Conservation (phyloP, 2,113 vertebrate genomes). For the Ceyx cyanopectus region DNA sequence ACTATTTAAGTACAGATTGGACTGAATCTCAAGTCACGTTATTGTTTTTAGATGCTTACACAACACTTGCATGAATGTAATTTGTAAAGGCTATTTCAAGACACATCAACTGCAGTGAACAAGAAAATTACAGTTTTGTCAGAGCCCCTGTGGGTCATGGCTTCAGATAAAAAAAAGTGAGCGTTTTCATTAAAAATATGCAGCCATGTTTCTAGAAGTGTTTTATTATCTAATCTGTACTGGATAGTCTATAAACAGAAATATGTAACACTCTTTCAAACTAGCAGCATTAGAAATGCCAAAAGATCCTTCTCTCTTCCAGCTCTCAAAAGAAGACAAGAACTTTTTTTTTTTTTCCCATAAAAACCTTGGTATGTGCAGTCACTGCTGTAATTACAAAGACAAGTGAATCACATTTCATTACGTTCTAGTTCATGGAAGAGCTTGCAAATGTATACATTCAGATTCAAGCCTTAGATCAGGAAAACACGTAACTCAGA, state of each 20-base stretch:
- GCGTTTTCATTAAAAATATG: background rate
- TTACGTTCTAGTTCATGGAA: background rate
- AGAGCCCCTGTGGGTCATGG: background rate
- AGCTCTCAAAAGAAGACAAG: background rate
- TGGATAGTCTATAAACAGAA: background rate
- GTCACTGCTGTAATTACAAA: background rate
- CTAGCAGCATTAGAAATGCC: background rate
- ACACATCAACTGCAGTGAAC: background rate
- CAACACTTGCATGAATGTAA: background rate
- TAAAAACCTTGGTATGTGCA: background rate
- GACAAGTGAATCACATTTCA: background rate
- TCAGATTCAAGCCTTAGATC: background rate
- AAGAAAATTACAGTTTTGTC: background rate
- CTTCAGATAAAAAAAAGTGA: background rate
- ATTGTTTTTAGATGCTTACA: background rate
- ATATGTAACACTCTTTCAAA: background rate
- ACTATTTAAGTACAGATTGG: background rate
- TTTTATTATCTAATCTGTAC: background rate
- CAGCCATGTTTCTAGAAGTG: background rate
- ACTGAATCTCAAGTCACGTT: background rate
- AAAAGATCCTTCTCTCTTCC: background rate
- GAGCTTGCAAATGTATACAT: background rate
- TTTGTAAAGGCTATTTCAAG: background rate
- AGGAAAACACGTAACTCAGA: background rate
- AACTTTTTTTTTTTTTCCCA: background rate